Conservation (phyloP, 2,888 invertebrate species). For the Heliconius ismenius region DNA sequence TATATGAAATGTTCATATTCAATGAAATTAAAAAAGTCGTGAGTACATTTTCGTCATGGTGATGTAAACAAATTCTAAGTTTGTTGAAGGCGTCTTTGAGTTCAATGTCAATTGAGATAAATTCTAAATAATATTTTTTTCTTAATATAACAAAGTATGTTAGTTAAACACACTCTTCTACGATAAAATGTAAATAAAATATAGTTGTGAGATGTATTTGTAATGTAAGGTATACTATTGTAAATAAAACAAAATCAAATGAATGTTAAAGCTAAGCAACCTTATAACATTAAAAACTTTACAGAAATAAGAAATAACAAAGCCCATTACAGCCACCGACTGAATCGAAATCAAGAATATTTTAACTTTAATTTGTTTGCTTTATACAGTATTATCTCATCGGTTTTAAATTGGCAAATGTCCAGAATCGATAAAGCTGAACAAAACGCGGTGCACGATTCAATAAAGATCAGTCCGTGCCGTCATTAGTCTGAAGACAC, state of each 20-base stretch:
- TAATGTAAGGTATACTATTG: too few relatives aligned
- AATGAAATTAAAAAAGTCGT: too few relatives aligned
- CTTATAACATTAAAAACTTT: not conserved
- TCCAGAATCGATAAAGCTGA: constrained; percentile 25
- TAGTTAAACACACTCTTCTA: too few relatives aligned
- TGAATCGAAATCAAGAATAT: constrained; percentile 4
- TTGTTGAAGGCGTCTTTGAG: too few relatives aligned
- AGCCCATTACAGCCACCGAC: not conserved
- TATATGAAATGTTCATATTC: too few relatives aligned
- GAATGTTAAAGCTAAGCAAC: not conserved
- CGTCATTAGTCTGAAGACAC: constrained; percentile 32
- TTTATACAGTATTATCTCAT: constrained; percentile 21
- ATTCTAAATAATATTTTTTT: too few relatives aligned
- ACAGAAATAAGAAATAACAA: not conserved
- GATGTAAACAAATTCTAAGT: too few relatives aligned
- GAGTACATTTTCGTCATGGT: too few relatives aligned
- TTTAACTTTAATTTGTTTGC: constrained; percentile 16
- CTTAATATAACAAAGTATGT: too few relatives aligned
- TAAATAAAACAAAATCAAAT: not conserved
- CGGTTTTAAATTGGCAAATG: constrained; percentile 21
- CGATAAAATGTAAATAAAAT: too few relatives aligned
- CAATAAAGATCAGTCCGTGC: constrained; percentile 20
- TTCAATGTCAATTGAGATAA: too few relatives aligned
- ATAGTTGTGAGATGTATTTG: too few relatives aligned
- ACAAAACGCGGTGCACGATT: constrained; percentile 25